Evolutionary conservation across 53 echinoderm and acorn worm species (phyloP), one percentile per base, ranked within the genome.

Genomic region (Glandiceps talaboti): DNA sequence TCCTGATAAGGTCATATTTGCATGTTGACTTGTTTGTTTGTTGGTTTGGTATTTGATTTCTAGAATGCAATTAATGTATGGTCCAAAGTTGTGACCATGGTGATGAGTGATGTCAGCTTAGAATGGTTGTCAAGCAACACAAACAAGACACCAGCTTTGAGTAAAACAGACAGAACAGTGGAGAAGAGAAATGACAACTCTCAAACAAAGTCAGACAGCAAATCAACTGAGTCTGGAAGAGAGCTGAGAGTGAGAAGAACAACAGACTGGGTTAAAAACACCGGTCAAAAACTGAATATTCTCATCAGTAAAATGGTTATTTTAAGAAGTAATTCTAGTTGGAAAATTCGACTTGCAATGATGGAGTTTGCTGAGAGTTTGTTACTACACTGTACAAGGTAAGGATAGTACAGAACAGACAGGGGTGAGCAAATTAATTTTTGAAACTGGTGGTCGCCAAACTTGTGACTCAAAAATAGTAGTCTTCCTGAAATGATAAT

Each of bases 271-370:
- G 76, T 91, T 75, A 86, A 87, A 73, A 77, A 81, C 28, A 97
- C 93, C 25, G 86, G 88, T 32, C 78, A 82, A 84, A 97, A 97
- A 82, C 85, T 97, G 77, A 81, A 89, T 83, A 89, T 97, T 33
- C 86, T 97, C 79, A 82, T 97, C 73, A 81, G 82, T 31, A 88
- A 87, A 78, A 89, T 93, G 33, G 91, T 89, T 64, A 77, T 77
- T 76, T 74, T 90, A 87, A 87, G 80, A 74, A 90, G 88, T 27
- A 91, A 84, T 76, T 74, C 72, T 20, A 93, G 82, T 81, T 97
- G 93, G 93, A 93, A 91, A 75, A 84, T 93, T 25, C 87, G 97
- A 28, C 81, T 89, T 33, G 93, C 87, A 30, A 80, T 97, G 84
- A 93, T 89, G 74, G 33, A 81, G 14, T 93, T 91, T 89, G 91